These are phyloP conservation scores for Acronicta leporina DNA, from an alignment of 2,888 invertebrate genomes.

Conservation along the genomic window DNA sequence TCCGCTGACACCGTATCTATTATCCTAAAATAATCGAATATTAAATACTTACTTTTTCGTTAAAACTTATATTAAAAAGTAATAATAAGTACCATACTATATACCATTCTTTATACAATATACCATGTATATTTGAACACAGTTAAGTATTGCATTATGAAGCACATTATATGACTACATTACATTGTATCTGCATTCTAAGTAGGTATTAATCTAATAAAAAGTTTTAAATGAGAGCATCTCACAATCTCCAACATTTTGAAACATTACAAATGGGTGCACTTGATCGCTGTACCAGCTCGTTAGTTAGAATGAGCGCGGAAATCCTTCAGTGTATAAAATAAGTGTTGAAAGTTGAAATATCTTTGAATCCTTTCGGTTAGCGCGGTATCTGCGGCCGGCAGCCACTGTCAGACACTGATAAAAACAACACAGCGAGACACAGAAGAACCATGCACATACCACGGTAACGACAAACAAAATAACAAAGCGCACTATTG, in stretches of 20 bases:
- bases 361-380: slow-evolving; percentile 62
- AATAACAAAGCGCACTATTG: neutral
- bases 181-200: neutral
- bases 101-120: too few species aligned
- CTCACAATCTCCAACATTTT: slow-evolving; percentile 3
- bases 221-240: neutral
- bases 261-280: slow-evolving; percentile 8
- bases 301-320: slow-evolving; percentile 45
- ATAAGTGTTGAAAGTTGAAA: slow-evolving; percentile 71
- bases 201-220: neutral
- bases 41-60: too few species aligned
- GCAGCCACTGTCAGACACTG: slow-evolving; percentile 66
- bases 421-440: slow-evolving; percentile 54
- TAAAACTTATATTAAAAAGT: too few species aligned
- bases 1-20: too few species aligned
- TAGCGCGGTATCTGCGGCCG: slow-evolving; percentile 62
- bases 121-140: too few species aligned
- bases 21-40: too few species aligned
- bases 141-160: too few species aligned
- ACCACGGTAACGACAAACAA: neutral
- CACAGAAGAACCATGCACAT: slow-evolving; percentile 9
- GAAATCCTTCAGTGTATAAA: slow-evolving; percentile 61
- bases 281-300: slow-evolving; percentile 33
- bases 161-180: too few species aligned
- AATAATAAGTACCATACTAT: too few species aligned